Evolutionary conservation across 1,140 invertebrate species (phyloP).

Genomic region (Cydia pomonella): DNA sequence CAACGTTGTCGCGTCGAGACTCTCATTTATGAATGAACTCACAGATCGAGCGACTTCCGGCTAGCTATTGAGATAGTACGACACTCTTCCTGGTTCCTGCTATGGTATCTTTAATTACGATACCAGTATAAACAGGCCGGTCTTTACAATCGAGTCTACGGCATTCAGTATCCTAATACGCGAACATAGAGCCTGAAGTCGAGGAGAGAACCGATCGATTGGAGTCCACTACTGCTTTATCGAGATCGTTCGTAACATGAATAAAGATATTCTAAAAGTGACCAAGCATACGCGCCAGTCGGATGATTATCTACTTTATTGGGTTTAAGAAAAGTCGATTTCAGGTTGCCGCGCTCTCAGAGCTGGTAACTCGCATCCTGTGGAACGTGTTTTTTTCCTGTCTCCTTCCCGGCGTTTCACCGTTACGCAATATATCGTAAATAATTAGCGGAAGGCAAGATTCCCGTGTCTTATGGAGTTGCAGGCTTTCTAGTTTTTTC

Average conservation of each 20-base stretch:
- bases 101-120: slow-evolving; percentile 76
- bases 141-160: slow-evolving; percentile 33
- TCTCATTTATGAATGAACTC: slow-evolving; percentile 80
- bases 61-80: slow-evolving; percentile 80
- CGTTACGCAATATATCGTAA: slow-evolving; percentile 80
- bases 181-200: slow-evolving; percentile 53
- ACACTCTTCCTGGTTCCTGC: slow-evolving; percentile 80
- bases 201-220: slow-evolving; percentile 51
- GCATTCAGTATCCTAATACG: slow-evolving; percentile 40
- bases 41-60: slow-evolving; percentile 79
- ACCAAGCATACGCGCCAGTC: slow-evolving; percentile 43
- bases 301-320: slow-evolving; percentile 52
- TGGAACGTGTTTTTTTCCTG: slow-evolving; percentile 72
- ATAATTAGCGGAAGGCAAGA: slow-evolving; percentile 80
- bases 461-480: slow-evolving; percentile 79
- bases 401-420: slow-evolving; percentile 78
- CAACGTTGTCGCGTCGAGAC: slow-evolving; percentile 67
- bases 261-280: slow-evolving; percentile 76
- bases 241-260: slow-evolving; percentile 73
- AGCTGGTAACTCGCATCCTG: slow-evolving; percentile 66
- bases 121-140: slow-evolving; percentile 66
- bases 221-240: slow-evolving; percentile 65
- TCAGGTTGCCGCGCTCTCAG: slow-evolving; percentile 44
- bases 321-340: slow-evolving; percentile 46
- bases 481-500: slow-evolving; percentile 73